Base-by-base conservation (phyloP, 92 coral and sea anemone species). In the Bergia puertoricense region DNA sequence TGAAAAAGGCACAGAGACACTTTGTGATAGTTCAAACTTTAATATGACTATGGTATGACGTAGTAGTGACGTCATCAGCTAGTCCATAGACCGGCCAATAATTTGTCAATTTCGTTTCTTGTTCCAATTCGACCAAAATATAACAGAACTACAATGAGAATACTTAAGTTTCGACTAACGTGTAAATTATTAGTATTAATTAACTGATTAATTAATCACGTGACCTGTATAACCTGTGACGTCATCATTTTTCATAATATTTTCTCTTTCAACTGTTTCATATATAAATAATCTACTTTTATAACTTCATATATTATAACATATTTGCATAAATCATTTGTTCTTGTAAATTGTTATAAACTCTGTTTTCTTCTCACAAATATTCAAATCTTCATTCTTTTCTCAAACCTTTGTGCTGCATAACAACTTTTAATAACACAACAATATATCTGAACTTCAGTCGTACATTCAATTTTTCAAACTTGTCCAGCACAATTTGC, bases 371-470 rank as follows among this genome's bases (percentile, higher is more conserved):
- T 59, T 59, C 68, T 59, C 2, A 59, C 68, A 59, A 59, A 51
- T 51, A 51, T 8, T 51, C 13, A 51, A 51, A 51, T 51, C 57
- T 51, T 51, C 57, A 51, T 51, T 51, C 15, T 51, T 51, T 51
- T 51, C 57, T 51, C 1, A 51, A 8, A 10, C 57, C 15, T 2
- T 51, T 51, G 57, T 51, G 57, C 57, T 51, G 57, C 57, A 51
- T 51, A 51, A 51, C 57, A 51, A 51, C 13, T 8, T 51, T 51
- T 51, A 15, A 51, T 51, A 68, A 68, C 74, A 22, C 38, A n/a
- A 68, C 74, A 68, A n/a, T 36, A 68, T 76, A 42, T 30, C 59
- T 76, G 71, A 30, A 79, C 39, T 10, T 87, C 90, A 79, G 57
- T 87, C n/a, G n/a, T 66, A 18, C 36, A 66, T 66, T 66, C 73